phyloP scores from a whole-genome alignment of 1,140 invertebrate species.

The Eciton burchellii region DNA sequence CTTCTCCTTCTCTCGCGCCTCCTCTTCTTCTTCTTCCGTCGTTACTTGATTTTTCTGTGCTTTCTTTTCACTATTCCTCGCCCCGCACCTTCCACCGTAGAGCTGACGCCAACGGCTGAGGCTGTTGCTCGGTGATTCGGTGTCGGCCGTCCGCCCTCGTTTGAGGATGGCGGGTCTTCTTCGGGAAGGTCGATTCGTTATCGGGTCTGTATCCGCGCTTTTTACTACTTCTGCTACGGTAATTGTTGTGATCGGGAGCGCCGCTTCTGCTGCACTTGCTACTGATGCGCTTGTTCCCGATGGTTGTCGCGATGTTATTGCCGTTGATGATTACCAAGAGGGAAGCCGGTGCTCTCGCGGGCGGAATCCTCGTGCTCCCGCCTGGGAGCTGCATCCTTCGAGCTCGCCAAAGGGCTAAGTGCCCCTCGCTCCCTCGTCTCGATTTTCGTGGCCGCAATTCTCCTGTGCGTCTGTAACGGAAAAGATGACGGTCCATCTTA shows the following conservation, averaged over 20 bases:
- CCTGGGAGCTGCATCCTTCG: conserved; percentile 86
- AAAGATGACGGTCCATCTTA: conserved; percentile 39
- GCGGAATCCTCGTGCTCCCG: conserved; percentile 84
- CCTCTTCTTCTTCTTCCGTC: conserved; percentile 75
- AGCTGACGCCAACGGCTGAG: conserved; percentile 81
- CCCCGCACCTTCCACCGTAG: conserved; percentile 82
- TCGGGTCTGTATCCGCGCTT: conserved; percentile 73
- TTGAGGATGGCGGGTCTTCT: conserved; percentile 75
- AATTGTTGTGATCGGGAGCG: conserved; percentile 53
- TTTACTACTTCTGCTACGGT: conserved; percentile 51
- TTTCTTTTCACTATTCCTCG: conserved; percentile 82
- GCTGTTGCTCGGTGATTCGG: conserved; percentile 77
- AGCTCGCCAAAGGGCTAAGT: conserved; percentile 85
- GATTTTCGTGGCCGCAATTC: conserved; percentile 77
- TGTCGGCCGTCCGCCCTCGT: conserved; percentile 78
- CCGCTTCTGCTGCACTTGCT: conserved; percentile 67
- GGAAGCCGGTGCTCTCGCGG: conserved; percentile 80
- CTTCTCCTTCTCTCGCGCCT: conserved; percentile 71
- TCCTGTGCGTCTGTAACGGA: conserved; percentile 76
- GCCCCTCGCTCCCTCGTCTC: conserved; percentile 84
- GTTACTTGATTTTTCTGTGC: conserved; percentile 68
- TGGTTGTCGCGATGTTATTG: conserved; percentile 75
- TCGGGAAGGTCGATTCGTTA: conserved; percentile 75
- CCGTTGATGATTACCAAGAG: conserved; percentile 78
- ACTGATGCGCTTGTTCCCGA: conserved; percentile 73